phyloP scores from a whole-genome alignment of 2,113 vertebrate species.

The Dasyurus viverrinus region DNA sequence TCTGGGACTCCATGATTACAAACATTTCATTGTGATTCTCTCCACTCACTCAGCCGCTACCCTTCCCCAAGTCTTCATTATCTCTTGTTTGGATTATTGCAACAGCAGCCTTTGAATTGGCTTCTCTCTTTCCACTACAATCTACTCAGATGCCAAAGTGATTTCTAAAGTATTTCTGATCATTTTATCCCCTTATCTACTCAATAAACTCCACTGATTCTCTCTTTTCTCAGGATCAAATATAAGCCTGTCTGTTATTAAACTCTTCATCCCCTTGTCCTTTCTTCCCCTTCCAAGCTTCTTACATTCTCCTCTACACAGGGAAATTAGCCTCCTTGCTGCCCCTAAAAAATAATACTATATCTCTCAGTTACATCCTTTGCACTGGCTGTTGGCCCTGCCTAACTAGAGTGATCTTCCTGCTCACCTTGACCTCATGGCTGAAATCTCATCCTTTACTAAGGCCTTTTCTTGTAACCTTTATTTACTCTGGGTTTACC shows the following conservation, averaged over 20 bases:
- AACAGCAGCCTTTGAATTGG: not conserved
- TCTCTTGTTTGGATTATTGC: not conserved
- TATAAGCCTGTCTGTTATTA: not conserved
- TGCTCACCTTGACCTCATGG: too few relatives aligned
- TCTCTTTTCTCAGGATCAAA: not conserved
- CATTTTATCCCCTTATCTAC: not conserved
- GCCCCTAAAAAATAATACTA: not conserved
- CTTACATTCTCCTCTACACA: not conserved
- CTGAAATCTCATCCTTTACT: too few relatives aligned
- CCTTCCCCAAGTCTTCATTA: not conserved
- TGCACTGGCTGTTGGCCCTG: too few relatives aligned
- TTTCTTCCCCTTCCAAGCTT: not conserved
- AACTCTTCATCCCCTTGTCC: not conserved
- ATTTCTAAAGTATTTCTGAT: not conserved
- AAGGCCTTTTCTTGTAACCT: too few relatives aligned
- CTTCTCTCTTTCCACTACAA: not conserved
- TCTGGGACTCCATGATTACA: not conserved
- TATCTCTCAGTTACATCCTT: not conserved
- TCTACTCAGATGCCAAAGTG: not conserved
- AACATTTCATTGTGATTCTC: not conserved
- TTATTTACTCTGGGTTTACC: too few relatives aligned
- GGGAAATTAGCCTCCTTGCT: not conserved
- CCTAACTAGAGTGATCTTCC: too few relatives aligned
- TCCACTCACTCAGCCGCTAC: not conserved
- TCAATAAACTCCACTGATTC: not conserved